Evolutionary conservation across 2,113 vertebrate species (phyloP), one percentile per base, ranked within the genome.

Genomic region (Nematolebias whitei): DNA sequence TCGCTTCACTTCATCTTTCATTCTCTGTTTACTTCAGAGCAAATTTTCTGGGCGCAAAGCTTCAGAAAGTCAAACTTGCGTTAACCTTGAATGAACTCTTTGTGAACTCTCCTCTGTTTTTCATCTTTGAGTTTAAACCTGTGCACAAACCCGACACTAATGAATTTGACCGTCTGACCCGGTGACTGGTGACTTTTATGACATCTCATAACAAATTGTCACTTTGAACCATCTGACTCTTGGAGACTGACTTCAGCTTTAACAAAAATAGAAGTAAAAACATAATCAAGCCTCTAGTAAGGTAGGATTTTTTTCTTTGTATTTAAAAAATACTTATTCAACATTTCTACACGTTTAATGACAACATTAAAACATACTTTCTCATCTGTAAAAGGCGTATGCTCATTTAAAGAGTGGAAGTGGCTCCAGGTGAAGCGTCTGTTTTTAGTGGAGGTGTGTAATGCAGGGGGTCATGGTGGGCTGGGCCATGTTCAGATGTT

Each of bases 401-500:
- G 3, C 38, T 13, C 65, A 43, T 71, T 60, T 67, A 11, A 77
- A 77, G 57, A 67, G 57, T 74, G 81, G 51, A 74, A 82, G 51
- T 51, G 63, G 4, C 65, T 72, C 61, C 74, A 78, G 76, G 63
- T 66, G 59, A 86, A 80, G 84, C 91, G 89, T 89, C 86, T 92
- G 87, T 85, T 90, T 87, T 67, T 55, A 43, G 71, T 79, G 52
- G 68, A 77, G 72, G 55, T 76, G 74, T 82, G 71, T 74, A 76
- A 76, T 84, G 79, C 56, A 67, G 74, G 57, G 59, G 83, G 88
- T 84, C 79, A 85, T 53, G 78, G 73, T 87, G 74, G 79, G 82
- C 84, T 85, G 71, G 68, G 81, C 85, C 82, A 83, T 63, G 80
- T 88, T 83, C 84, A 58, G 47, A 84, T 74, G 75, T 81, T 87